Percentiles rank a stretch among this genome's conserved stretches.
Conservation (phyloP, 1,140 invertebrate genomes). For the Oryctes rhinoceros region DNA sequence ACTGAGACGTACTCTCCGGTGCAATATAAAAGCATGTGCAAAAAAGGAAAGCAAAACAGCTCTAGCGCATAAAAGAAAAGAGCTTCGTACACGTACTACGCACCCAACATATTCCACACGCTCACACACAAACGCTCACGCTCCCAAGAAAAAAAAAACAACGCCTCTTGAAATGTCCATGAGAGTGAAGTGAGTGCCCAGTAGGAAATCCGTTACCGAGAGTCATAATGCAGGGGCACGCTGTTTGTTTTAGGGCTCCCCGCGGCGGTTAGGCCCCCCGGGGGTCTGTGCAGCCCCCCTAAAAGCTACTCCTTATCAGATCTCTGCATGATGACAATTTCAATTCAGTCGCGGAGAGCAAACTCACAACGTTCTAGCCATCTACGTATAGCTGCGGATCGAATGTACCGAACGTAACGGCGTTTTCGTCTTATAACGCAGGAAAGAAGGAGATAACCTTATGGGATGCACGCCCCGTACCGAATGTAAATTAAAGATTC, state of each 20-base stretch:
- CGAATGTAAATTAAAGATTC: conserved; percentile 49
- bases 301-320: conserved; percentile 59
- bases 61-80: neutral
- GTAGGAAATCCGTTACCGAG: conserved; percentile 56
- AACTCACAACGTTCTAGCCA: conserved; percentile 34
- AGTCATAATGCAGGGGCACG: conserved; percentile 54
- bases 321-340: conserved; percentile 61
- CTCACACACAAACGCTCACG: neutral
- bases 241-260: conserved; percentile 60
- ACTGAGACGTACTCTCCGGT: neutral
- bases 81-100: neutral
- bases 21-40: neutral
- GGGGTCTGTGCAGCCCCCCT: conserved; percentile 49
- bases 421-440: neutral
- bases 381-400: neutral
- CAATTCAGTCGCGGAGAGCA: conserved; percentile 50
- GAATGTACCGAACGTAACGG: conserved; percentile 6
- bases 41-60: conserved; percentile 13
- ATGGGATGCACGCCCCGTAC: neutral
- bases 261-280: conserved; percentile 50
- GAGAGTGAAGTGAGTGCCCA: conserved; percentile 50
- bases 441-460: neutral
- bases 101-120: neutral
- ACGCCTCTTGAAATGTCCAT: conserved; percentile 36
- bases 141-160: conserved; percentile 34